phyloP scores from a whole-genome alignment of 92 coral and sea anemone species.

The Siderastrea radians region DNA sequence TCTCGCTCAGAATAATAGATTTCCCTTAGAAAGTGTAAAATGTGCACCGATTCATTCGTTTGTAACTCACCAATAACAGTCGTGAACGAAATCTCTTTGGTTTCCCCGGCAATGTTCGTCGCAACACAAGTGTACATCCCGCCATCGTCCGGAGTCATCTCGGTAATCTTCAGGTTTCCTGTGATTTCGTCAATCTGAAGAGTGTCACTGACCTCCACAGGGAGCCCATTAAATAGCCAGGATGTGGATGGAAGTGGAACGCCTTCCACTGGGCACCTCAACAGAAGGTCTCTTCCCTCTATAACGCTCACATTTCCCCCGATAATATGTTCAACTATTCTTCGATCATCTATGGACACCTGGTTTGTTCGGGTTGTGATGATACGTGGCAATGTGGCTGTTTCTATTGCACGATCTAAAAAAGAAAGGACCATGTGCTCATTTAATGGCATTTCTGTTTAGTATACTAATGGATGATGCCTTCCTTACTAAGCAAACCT shows the following conservation, averaged over 20 bases:
- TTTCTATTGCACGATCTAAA: conserved; percentile 35
- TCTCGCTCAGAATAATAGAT: background rate
- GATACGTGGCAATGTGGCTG: conserved; percentile 57
- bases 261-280: conserved; percentile 84
- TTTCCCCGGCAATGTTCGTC: conserved; percentile 80
- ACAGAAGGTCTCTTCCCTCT: conserved; percentile 81
- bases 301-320: conserved; percentile 81
- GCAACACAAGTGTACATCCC: conserved; percentile 86
- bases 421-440: background rate
- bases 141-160: conserved; percentile 77
- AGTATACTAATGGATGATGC: background rate
- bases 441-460: background rate
- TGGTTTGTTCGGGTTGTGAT: conserved; percentile 21
- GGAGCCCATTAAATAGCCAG: conserved; percentile 78
- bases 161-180: conserved; percentile 73
- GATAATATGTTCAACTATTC: conserved; percentile 40
- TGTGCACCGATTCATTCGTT: background rate
- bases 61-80: conserved; percentile 81
- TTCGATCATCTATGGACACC: conserved; percentile 21
- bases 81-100: conserved; percentile 69
- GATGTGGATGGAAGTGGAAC: conserved; percentile 70
- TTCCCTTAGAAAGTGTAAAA: no score
- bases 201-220: conserved; percentile 72
- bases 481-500: background rate
- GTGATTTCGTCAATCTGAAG: conserved; percentile 58